phyloP scores from a whole-genome alignment of 2,888 invertebrate species.

The Phengaris alcon region DNA sequence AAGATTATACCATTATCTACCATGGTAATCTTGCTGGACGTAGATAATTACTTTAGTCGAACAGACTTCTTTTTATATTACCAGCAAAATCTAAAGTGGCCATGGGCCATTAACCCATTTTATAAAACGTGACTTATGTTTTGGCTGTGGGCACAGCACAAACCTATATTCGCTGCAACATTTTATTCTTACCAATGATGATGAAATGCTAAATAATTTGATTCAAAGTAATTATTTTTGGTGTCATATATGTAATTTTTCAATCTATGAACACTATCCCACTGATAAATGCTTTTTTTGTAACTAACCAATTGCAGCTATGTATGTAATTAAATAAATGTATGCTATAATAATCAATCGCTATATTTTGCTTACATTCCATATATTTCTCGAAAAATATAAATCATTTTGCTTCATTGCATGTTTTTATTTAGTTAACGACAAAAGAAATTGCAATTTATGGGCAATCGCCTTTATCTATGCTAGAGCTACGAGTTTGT shows the following conservation, averaged over 20 bases:
- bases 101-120: slow-evolving; percentile 25
- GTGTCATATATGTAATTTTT: slow-evolving; percentile 24
- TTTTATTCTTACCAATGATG: slow-evolving; percentile 26
- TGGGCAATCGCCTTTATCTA: no score
- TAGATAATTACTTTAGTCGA: slow-evolving; percentile 16
- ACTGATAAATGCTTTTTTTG: slow-evolving; percentile 24
- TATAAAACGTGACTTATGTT: slow-evolving; percentile 23
- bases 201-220: slow-evolving; percentile 17
- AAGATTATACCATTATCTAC: slow-evolving; percentile 11
- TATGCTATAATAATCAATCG: no score
- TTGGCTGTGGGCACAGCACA: slow-evolving; percentile 24
- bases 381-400: not conserved
- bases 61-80: slow-evolving; percentile 18
- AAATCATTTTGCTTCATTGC: not conserved
- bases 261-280: slow-evolving; percentile 28
- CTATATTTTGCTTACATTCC: no score
- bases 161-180: slow-evolving; percentile 14
- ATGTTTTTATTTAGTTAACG: not conserved
- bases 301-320: slow-evolving; percentile 15
- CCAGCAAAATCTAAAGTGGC: slow-evolving; percentile 19
- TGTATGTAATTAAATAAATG: not conserved
- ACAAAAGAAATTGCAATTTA: no score
- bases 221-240: slow-evolving; percentile 17
- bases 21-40: slow-evolving; percentile 22
- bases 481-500: no score